phyloP scores from a whole-genome alignment of 2,113 vertebrate species.

The Rhineura floridana region DNA sequence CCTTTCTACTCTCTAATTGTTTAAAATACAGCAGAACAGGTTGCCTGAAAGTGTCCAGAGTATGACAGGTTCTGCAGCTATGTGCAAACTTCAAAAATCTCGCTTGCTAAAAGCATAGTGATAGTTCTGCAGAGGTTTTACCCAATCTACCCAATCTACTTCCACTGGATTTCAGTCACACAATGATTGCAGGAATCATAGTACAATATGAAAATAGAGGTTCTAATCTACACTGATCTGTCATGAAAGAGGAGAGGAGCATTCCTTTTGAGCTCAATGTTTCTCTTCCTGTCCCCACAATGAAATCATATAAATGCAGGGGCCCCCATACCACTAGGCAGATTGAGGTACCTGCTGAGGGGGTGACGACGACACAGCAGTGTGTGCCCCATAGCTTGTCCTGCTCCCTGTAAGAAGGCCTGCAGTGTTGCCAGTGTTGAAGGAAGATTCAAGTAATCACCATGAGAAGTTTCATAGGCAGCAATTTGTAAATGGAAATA shows the following conservation, averaged over 20 bases:
- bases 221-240: not conserved
- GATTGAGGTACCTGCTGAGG: not conserved
- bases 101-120: not conserved
- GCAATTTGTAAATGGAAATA: no score
- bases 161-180: not conserved
- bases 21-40: not conserved
- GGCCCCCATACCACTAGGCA: not conserved
- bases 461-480: no score
- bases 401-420: no score
- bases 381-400: no score
- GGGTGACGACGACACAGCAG: no score
- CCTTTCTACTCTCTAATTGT: not conserved
- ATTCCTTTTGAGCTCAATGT: not conserved
- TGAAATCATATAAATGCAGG: slow-evolving; percentile 23
- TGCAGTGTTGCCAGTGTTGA: no score
- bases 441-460: no score
- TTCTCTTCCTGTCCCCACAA: slow-evolving; percentile 6
- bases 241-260: fast-evolving
- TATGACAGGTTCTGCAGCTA: not conserved
- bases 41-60: not conserved
- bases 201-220: not conserved
- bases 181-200: not conserved
- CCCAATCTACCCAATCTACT: not conserved
- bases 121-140: not conserved
- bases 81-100: not conserved